phyloP scores from a whole-genome alignment of 1,140 invertebrate species.

The Branchinecta lindahli region DNA sequence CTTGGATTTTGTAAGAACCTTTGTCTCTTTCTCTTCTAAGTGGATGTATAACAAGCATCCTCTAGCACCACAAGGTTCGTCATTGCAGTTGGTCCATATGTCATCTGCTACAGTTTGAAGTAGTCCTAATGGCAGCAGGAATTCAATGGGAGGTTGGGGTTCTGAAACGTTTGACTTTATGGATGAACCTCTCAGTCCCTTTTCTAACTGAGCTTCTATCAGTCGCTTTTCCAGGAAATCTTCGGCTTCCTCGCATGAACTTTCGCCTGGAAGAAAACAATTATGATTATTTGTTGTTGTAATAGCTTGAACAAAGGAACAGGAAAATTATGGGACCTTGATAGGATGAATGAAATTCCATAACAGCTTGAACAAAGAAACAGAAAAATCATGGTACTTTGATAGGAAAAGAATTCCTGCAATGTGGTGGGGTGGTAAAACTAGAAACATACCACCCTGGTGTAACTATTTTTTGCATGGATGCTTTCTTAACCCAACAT shows the following conservation, averaged over 20 bases:
- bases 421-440: too few species aligned
- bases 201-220: conserved; percentile 3
- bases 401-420: too few species aligned
- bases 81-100: not conserved
- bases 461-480: too few species aligned
- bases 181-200: not conserved
- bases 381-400: too few species aligned
- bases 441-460: too few species aligned
- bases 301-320: too few species aligned
- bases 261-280: not conserved
- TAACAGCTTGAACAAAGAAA: too few species aligned
- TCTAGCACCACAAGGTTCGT: conserved; percentile 8
- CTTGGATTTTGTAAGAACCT: not conserved
- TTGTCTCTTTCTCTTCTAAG: not conserved
- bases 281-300: not conserved
- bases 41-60: not conserved
- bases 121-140: not conserved
- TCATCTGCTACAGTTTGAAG: not conserved
- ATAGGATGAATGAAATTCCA: too few species aligned
- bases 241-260: not conserved
- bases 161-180: not conserved
- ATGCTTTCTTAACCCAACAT: too few species aligned
- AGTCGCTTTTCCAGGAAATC: not conserved
- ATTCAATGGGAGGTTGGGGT: not conserved
- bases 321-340: too few species aligned